Evolutionary conservation across 2,113 vertebrate genomes (phyloP).

Genomic region (Aptenodytes patagonicus): DNA sequence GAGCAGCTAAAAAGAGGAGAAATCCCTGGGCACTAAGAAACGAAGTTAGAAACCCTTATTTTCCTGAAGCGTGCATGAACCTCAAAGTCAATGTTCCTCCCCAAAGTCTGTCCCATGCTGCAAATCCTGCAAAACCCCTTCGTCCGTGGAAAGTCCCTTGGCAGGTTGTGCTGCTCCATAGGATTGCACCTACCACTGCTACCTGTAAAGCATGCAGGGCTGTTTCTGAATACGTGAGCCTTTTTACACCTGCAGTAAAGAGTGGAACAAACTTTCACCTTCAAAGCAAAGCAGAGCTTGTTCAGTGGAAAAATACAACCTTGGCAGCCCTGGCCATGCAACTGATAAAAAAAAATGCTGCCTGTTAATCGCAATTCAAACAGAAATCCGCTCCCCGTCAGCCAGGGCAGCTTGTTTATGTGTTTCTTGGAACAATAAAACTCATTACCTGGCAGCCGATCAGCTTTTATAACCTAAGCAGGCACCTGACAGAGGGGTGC

Average conservation of each 20-base stretch:
- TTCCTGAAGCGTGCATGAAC: neutral
- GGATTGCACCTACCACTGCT: neutral
- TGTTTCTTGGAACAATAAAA: conserved; percentile 64
- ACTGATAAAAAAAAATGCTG: conserved; percentile 10
- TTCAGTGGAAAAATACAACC: conserved; percentile 73
- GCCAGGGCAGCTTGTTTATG: conserved; percentile 43
- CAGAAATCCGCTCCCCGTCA: conserved; percentile 48
- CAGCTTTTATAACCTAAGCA: conserved; percentile 48
- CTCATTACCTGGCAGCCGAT: conserved; percentile 62
- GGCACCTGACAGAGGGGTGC: conserved; percentile 44
- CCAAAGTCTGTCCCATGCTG: neutral
- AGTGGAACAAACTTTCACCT: conserved; percentile 54
- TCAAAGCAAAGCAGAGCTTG: conserved; percentile 35
- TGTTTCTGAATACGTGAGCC: neutral
- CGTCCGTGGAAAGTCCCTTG: neutral
- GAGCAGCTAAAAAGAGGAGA: conserved; percentile 4
- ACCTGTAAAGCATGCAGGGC: neutral
- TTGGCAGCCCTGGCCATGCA: conserved; percentile 25
- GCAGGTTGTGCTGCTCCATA: neutral
- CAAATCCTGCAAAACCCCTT: neutral
- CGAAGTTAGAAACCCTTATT: neutral
- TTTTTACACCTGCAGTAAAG: conserved; percentile 33
- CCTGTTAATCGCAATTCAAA: conserved; percentile 59
- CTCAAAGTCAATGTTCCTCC: neutral
- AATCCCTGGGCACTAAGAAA: neutral